Evolutionary conservation across 2,888 invertebrate species (phyloP).

Genomic region (Hedychridium roseum): DNA sequence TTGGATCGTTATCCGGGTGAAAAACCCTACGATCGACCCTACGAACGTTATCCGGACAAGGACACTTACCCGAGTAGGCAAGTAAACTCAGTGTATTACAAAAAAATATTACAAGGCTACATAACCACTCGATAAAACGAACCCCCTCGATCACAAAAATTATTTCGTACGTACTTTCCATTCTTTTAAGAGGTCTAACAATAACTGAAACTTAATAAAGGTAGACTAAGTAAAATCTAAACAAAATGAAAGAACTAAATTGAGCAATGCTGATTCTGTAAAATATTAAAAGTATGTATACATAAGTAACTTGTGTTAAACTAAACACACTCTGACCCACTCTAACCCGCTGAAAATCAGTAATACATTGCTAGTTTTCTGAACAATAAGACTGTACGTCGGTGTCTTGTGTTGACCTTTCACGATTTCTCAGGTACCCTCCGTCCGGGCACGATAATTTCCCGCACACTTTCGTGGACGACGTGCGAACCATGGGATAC

Average conservation of each 20-base stretch:
- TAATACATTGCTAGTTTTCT: too few species aligned
- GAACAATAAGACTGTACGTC: too few species aligned
- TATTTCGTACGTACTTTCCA: neutral
- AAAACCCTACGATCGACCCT: conserved; percentile 65
- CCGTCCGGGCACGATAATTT: conserved; percentile 31
- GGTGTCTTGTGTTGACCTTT: too few species aligned
- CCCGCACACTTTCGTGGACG: conserved; percentile 42
- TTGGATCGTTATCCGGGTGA: conserved; percentile 57
- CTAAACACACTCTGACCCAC: too few species aligned
- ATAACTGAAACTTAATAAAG: neutral
- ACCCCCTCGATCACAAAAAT: too few species aligned
- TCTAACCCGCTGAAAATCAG: too few species aligned
- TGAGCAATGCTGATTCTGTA: too few species aligned
- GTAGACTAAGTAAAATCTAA: neutral
- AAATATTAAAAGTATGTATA: too few species aligned
- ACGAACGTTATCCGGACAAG: conserved; percentile 58
- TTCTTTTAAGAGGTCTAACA: neutral
- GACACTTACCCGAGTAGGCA: conserved; percentile 53
- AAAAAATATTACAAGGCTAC: too few species aligned
- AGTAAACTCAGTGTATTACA: too few species aligned
- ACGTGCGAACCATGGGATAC: conserved; percentile 42
- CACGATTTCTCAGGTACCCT: conserved; percentile 27
- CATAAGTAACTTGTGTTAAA: too few species aligned
- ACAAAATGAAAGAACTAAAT: neutral
- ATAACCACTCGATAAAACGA: too few species aligned